Evolutionary conservation across 2,888 invertebrate species (phyloP).

Genomic region (Idaea biselata): DNA sequence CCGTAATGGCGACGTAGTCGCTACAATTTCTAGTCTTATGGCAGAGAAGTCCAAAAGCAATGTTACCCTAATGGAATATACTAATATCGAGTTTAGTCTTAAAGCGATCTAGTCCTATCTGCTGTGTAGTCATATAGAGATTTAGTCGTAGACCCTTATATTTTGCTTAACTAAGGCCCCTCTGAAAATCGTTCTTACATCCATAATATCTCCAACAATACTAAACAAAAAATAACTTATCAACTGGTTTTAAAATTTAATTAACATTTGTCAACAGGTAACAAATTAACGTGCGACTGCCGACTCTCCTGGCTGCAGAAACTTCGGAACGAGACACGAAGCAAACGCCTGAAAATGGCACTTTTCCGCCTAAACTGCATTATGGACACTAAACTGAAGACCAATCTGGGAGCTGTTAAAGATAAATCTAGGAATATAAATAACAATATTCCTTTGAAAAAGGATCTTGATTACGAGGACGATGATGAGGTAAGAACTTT

Average conservation of each 20-base stretch:
- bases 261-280: constrained; percentile 81
- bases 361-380: constrained; percentile 86
- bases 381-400: constrained; percentile 72
- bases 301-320: constrained; percentile 89
- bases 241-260: neutral
- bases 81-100: too few relatives aligned
- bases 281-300: constrained; percentile 90
- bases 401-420: constrained; percentile 44
- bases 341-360: constrained; percentile 83
- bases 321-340: constrained; percentile 87
- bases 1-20: too few relatives aligned
- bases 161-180: too few relatives aligned
- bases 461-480: constrained; percentile 54
- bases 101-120: too few relatives aligned
- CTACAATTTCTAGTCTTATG: too few relatives aligned
- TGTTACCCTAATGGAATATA: too few relatives aligned
- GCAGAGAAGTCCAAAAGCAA: too few relatives aligned
- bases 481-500: constrained; percentile 37
- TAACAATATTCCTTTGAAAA: constrained; percentile 42
- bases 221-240: too few relatives aligned
- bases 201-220: too few relatives aligned
- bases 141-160: too few relatives aligned
- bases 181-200: too few relatives aligned
- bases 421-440: constrained; percentile 35
- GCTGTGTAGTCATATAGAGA: too few relatives aligned